A percentile compares a stretch with the other conserved stretches of the same genome.
Conservation (phyloP, 2,797 vertebrate genomes). For the Ambastaia sidthimunki region DNA sequence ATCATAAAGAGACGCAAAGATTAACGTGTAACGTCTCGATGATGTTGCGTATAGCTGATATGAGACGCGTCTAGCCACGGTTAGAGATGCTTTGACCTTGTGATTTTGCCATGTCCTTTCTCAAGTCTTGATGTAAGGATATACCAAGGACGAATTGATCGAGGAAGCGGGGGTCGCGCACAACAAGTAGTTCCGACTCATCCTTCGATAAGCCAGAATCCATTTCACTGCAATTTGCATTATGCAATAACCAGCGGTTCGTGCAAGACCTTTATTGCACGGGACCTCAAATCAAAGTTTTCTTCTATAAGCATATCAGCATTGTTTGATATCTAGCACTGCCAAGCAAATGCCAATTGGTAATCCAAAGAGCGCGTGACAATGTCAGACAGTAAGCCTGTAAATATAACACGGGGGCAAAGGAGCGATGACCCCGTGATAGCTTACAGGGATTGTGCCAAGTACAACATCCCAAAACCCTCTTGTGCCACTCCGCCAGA, state of each 20-base stretch:
- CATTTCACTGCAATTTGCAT: constrained; percentile 29
- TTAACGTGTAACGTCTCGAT: constrained; percentile 27
- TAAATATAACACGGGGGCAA: constrained; percentile 37
- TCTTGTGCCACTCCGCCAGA: neutral
- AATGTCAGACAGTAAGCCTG: constrained; percentile 49
- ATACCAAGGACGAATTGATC: constrained; percentile 1
- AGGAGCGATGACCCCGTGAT: constrained; percentile 53
- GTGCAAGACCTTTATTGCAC: constrained; percentile 2
- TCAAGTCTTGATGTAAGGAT: constrained; percentile 59
- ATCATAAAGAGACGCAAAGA: neutral
- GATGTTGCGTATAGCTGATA: constrained; percentile 30
- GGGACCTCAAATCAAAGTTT: constrained; percentile 35
- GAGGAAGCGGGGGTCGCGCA: constrained; percentile 11
- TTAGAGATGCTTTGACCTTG: constrained; percentile 76
- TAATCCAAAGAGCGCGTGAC: constrained; percentile 27
- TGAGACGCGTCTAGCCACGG: constrained; percentile 46
- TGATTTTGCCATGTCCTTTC: constrained; percentile 66
- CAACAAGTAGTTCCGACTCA: constrained; percentile 60
- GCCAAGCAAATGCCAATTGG: neutral
- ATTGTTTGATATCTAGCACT: neutral
- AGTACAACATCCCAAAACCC: neutral
- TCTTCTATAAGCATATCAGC: neutral
- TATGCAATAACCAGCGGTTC: constrained; percentile 14
- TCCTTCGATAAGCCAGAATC: constrained; percentile 1
- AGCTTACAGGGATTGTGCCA: constrained; percentile 19